These are phyloP conservation scores for Podarcis muralis DNA, from an alignment of 2,113 vertebrate genomes.

Conservation along the genomic window DNA sequence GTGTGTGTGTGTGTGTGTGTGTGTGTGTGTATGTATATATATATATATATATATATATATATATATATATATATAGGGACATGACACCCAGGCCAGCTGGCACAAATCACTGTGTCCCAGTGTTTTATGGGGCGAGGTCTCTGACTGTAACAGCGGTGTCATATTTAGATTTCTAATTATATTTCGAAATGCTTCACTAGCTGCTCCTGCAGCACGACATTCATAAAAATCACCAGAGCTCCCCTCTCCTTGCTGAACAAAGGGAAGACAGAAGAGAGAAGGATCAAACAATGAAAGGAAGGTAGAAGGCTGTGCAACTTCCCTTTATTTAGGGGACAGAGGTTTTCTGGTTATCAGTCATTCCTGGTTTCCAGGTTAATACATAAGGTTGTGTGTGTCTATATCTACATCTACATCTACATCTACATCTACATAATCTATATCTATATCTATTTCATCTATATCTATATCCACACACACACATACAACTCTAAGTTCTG, in stretches of 20 bases:
- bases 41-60: background rate
- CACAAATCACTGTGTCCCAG: background rate
- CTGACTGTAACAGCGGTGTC: background rate
- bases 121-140: conserved; percentile 25
- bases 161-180: conserved; percentile 56
- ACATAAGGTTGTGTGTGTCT: background rate
- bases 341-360: conserved; percentile 23
- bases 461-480: no score
- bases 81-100: background rate
- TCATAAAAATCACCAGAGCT: background rate
- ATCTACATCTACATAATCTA: no score
- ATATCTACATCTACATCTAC: no score
- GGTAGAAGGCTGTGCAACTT: background rate
- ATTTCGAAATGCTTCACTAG: conserved; percentile 36
- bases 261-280: background rate
- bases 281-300: conserved; percentile 2
- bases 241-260: background rate
- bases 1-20: background rate
- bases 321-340: background rate
- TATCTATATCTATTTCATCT: no score
- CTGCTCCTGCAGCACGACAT: conserved; percentile 2
- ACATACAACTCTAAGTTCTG: no score
- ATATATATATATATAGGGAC: background rate
- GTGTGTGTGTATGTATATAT: background rate
- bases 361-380: background rate